A percentile compares a stretch with the other conserved stretches of the same genome.
Conservation (phyloP, 2,797 vertebrate genomes). For the Mus spretus region DNA sequence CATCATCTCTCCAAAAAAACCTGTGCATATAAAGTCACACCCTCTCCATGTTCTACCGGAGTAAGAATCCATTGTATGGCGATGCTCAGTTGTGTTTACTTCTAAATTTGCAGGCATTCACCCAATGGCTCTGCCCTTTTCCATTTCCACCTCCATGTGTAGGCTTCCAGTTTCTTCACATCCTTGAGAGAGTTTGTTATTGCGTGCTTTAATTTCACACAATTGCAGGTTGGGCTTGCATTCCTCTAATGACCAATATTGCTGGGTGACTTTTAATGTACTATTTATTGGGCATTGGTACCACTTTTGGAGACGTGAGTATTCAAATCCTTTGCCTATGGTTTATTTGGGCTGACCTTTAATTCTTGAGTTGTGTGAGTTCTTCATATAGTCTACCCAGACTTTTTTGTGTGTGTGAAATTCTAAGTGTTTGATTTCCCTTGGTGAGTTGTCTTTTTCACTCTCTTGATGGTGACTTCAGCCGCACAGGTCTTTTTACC, state of each 20-base stretch:
- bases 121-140: not conserved
- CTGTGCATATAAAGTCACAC: not conserved
- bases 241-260: not conserved
- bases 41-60: too few species aligned
- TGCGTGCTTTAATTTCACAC: not conserved
- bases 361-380: conserved; percentile 8
- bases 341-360: not conserved
- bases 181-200: not conserved
- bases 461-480: not conserved
- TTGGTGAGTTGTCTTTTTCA: conserved; percentile 24
- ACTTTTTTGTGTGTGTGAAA: not conserved
- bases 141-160: not conserved
- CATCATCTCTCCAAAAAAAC: not conserved
- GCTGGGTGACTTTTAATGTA: not conserved
- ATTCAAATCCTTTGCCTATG: not conserved
- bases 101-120: not conserved
- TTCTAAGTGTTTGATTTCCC: not conserved
- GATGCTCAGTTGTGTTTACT: not conserved
- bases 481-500: conserved; percentile 15
- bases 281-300: not conserved
- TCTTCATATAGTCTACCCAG: conserved; percentile 5
- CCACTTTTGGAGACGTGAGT: not conserved
- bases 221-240: not conserved
- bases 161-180: not conserved
- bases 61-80: not conserved